These are phyloP conservation scores for Gambusia affinis DNA, from an alignment of 2,113 vertebrate genomes.

Conservation along the genomic window DNA sequence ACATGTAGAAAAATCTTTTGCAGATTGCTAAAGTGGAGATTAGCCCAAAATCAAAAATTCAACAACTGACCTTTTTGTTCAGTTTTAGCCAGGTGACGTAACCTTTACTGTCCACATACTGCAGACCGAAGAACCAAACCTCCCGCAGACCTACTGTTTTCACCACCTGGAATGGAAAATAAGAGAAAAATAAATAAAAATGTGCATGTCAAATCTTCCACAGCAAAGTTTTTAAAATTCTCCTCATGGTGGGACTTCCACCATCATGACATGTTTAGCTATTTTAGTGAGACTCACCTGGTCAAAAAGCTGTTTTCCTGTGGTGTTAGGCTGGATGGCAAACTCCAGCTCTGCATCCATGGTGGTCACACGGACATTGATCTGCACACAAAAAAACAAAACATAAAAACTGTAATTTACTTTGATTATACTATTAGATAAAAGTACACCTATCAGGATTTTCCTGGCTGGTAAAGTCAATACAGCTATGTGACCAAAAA, in stretches of 20 bases:
- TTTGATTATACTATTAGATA: no score
- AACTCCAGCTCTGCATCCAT: conserved; percentile 99
- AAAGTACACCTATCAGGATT: background rate
- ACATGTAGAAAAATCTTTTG: no score
- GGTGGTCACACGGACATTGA: conserved; percentile 95
- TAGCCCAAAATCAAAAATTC: background rate
- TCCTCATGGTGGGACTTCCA: background rate
- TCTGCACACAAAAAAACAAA: conserved; percentile 74
- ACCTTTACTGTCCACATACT: conserved; percentile 97
- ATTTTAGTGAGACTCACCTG: conserved; percentile 80
- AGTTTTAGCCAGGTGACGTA: conserved; percentile 97
- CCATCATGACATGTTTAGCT: background rate
- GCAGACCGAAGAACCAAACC: conserved; percentile 98
- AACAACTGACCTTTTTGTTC: conserved; percentile 90
- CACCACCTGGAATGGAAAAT: conserved; percentile 85
- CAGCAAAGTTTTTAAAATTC: background rate
- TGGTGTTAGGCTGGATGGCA: conserved; percentile 97
- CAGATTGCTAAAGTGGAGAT: no score
- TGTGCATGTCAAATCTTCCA: no score
- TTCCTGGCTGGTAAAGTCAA: background rate
- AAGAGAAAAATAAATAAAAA: background rate
- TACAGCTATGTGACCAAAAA: no score
- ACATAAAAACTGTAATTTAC: no score
- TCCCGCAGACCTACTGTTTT: conserved; percentile 97
- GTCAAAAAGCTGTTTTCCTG: conserved; percentile 96